Conservation (phyloP, 2,888 invertebrate genomes). For the Cryptops parisi region DNA sequence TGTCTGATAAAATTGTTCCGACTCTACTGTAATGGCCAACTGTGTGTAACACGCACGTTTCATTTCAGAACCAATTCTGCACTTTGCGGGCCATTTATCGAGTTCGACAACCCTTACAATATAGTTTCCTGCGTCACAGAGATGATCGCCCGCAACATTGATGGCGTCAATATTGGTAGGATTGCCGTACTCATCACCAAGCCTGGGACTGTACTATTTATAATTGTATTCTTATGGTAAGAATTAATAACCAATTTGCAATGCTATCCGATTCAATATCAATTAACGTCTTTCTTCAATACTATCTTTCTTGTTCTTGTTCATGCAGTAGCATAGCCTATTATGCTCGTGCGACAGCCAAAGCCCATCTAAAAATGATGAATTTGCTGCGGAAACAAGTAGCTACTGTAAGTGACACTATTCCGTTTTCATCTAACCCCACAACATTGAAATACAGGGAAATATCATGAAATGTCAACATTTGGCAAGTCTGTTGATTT, state of each 20-base stretch:
- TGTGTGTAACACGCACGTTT: too few species aligned
- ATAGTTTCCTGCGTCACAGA: conserved; percentile 1
- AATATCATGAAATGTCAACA: too few species aligned
- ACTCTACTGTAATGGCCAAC: too few species aligned
- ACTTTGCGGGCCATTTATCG: conserved; percentile 8
- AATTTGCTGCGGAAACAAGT: conserved; percentile 28
- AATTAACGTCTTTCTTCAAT: too few species aligned
- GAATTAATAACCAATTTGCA: neutral
- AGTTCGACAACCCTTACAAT: neutral
- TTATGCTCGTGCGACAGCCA: conserved; percentile 28
- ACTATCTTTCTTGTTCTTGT: conserved; percentile 8
- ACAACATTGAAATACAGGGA: too few species aligned
- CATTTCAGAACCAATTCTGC: too few species aligned
- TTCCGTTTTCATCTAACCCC: too few species aligned
- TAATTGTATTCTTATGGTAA: conserved; percentile 9
- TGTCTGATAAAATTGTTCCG: too few species aligned
- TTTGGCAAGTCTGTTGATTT: too few species aligned
- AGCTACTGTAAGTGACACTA: conserved; percentile 25
- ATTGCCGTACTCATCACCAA: neutral
- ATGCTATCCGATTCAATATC: neutral
- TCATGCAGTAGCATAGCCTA: conserved; percentile 29
- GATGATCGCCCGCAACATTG: neutral
- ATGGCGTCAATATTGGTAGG: neutral
- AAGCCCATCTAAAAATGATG: conserved; percentile 29
- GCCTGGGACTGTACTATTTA: neutral